These are phyloP conservation scores for Echiichthys vipera DNA, from an alignment of 2,797 vertebrate genomes.

Conservation along the genomic window DNA sequence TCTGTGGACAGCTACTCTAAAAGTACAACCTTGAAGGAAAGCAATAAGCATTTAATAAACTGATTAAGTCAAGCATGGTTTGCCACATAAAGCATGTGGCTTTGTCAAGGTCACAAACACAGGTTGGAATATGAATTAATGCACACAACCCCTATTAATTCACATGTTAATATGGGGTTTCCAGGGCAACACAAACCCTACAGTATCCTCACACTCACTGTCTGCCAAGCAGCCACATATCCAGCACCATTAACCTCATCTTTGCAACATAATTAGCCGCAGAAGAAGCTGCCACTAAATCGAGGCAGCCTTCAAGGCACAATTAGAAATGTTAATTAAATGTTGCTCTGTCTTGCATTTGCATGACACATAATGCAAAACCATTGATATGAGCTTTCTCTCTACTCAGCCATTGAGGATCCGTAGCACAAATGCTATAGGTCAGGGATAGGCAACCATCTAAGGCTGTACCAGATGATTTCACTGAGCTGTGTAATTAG, in stretches of 20 bases:
- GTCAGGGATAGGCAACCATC: slow-evolving; percentile 33
- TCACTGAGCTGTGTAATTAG: slow-evolving; percentile 49
- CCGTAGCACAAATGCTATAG: slow-evolving; percentile 15
- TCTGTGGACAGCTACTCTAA: neutral
- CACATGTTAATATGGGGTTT: slow-evolving; percentile 51
- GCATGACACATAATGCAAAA: slow-evolving; percentile 59
- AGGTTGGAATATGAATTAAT: slow-evolving; percentile 24
- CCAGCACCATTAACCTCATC: slow-evolving; percentile 76
- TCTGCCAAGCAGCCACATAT: slow-evolving; percentile 69
- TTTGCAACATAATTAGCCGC: slow-evolving; percentile 72
- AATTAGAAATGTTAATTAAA: slow-evolving; percentile 82
- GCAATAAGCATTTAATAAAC: slow-evolving; percentile 10
- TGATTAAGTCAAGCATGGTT: slow-evolving; percentile 16
- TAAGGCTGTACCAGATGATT: slow-evolving; percentile 42
- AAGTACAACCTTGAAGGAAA: slow-evolving; percentile 13
- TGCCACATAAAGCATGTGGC: neutral
- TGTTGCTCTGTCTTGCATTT: slow-evolving; percentile 68
- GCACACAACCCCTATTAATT: slow-evolving; percentile 37
- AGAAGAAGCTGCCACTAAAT: slow-evolving; percentile 69
- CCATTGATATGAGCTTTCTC: slow-evolving; percentile 31
- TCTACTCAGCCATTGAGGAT: slow-evolving; percentile 15
- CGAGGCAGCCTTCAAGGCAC: slow-evolving; percentile 75
- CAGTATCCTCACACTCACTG: slow-evolving; percentile 46
- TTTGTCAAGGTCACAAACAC: slow-evolving; percentile 40
- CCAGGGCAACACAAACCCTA: slow-evolving; percentile 55